A percentile compares a stretch with the other conserved stretches of the same genome.
phyloP scores from a whole-genome alignment of 2,797 vertebrate species.

The Perodicticus potto region DNA sequence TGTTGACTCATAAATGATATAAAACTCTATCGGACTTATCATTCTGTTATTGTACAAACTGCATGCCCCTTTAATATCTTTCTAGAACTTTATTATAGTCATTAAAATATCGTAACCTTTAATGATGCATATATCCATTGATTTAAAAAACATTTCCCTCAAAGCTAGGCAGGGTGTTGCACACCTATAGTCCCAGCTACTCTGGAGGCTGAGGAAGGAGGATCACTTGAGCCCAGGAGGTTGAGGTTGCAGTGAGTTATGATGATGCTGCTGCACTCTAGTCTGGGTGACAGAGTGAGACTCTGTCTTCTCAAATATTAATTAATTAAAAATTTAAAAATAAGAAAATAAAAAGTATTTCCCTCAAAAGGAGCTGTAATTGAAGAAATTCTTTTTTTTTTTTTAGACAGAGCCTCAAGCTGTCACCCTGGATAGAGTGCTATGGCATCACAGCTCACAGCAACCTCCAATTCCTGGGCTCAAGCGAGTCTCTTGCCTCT shows the following conservation, averaged over 20 bases:
- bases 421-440: too few relatives aligned
- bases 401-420: too few relatives aligned
- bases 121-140: constrained; percentile 13
- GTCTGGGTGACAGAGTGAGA: background rate
- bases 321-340: background rate
- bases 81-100: constrained; percentile 32
- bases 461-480: too few relatives aligned
- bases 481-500: too few relatives aligned
- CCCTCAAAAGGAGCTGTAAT: background rate
- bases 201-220: background rate
- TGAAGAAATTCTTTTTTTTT: background rate
- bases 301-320: background rate
- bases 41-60: constrained; percentile 35
- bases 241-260: background rate
- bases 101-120: constrained; percentile 16
- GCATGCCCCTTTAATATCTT: background rate
- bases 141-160: background rate
- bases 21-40: background rate
- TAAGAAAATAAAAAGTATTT: background rate
- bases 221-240: background rate
- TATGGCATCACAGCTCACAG: too few relatives aligned
- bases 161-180: background rate
- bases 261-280: background rate
- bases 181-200: background rate
- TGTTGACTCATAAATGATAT: background rate